These are phyloP conservation scores for Plumapathes pennacea DNA, from an alignment of 92 coral and sea anemone species.

Conservation along the genomic window DNA sequence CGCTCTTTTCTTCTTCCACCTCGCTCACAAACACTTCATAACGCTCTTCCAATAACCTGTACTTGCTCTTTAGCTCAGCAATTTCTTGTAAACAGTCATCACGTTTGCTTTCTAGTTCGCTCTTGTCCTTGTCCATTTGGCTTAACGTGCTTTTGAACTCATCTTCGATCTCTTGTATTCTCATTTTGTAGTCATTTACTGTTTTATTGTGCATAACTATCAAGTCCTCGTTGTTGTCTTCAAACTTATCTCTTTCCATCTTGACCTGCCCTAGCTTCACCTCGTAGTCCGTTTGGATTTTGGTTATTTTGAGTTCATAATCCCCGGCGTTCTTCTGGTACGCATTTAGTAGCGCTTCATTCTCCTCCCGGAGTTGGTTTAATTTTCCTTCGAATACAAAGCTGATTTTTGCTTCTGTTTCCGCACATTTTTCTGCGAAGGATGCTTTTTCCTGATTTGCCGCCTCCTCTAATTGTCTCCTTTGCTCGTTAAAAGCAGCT, in stretches of 20 bases:
- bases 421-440: slow-evolving; percentile 21
- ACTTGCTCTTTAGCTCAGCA: slow-evolving; percentile 18
- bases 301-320: slow-evolving; percentile 50
- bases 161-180: slow-evolving; percentile 18
- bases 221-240: slow-evolving; percentile 21
- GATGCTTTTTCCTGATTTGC: slow-evolving; percentile 38
- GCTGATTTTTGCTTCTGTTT: slow-evolving; percentile 36
- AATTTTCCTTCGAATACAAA: slow-evolving; percentile 42
- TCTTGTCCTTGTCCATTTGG: slow-evolving; percentile 34
- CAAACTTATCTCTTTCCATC: slow-evolving; percentile 37
- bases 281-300: slow-evolving; percentile 52
- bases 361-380: slow-evolving; percentile 35
- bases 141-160: slow-evolving; percentile 37
- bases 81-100: slow-evolving; percentile 12
- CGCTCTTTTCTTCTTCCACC: slow-evolving; percentile 26
- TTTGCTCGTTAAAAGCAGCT: slow-evolving; percentile 35
- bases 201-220: slow-evolving; percentile 24
- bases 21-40: slow-evolving; percentile 14
- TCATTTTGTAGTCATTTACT: slow-evolving; percentile 33
- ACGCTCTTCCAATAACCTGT: slow-evolving; percentile 22
- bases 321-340: slow-evolving; percentile 45
- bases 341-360: slow-evolving; percentile 45
- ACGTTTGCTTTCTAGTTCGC: slow-evolving; percentile 10
- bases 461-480: slow-evolving; percentile 28
- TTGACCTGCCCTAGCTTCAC: slow-evolving; percentile 37